Base-by-base conservation (phyloP, 2,113 vertebrate genomes). In the Brevimyrus niger region DNA sequence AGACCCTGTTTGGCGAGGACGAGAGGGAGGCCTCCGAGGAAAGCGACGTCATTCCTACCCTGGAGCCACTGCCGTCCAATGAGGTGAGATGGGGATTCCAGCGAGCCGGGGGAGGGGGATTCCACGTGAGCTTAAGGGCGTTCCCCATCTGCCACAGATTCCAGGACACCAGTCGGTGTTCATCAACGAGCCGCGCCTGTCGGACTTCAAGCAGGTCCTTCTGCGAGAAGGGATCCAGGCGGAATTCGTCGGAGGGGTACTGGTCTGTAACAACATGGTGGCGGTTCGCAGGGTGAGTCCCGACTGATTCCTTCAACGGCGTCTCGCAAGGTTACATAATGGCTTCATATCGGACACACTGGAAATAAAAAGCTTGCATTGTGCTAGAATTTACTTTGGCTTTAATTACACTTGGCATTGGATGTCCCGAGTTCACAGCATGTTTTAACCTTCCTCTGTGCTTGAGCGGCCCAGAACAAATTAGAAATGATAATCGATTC, bases 171-270 rank as follows among this genome's bases (percentile, higher is more conserved):
- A 98, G 93, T 98, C 98, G 1, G 98, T 99, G 90, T 99, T 99
- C 93, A 99, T 99, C 96, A 99, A 99, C 83, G 98, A 99, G 93
- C 98, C 98, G 11, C 96, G 98, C 35, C 95, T 99, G 4, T 99
- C 98, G 10, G 98, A 99, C 96, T 99, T 99, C 94, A 99, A 99
- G 93, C 98, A 99, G 94, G 98, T 99, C 91, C 97, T 99, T 73
- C 92, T 99, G 91, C 94, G 97, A 89, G 98, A 99, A 90, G 98
- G 98, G 46, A 98, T 99, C 91, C 98, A 99, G 94, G 98, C 98
- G 0, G 98, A 99, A 89, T 99, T 99, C 94, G 98, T 99, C 46
- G 98, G 98, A 21, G 98, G 98, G 46, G 98, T 99, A 19, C 96
- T 99, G 21, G 98, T 99, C 15, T 99, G 98, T 94, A 99, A 99